Base-by-base conservation (phyloP, 2,888 invertebrate species). In the Nasonovia ribisnigri region DNA sequence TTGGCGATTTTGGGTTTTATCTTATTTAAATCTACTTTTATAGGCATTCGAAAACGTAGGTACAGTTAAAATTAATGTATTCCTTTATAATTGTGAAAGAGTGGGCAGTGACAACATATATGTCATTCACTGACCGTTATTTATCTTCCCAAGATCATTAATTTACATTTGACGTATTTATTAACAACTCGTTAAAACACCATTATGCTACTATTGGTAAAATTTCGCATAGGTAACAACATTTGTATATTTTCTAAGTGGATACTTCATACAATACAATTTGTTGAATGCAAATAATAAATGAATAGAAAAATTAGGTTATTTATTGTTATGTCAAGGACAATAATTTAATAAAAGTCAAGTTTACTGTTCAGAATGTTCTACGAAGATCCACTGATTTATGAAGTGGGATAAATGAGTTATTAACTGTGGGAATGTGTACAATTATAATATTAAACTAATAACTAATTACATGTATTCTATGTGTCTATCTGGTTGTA, bases 291-390 rank as follows among this genome's bases (percentile, higher is more conserved):
- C 0, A 54, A 51, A 88, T 88, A 54, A 87, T 48, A 43, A 6
- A 43, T 1, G 0, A 36, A 51, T 54, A 88, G 3, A 88, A 88
- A 88, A 88, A 88, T 26, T 88, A 36, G 88, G 88, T 54, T 54
- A 88, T 88, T 88, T 51, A 88, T 88, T 36, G 88, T 88, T 88
- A 88, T 88, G 36, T 88, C 36, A 88, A 88, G 51, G 88, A 88
- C 88, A 88, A 88, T 88, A 51, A 36, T 36, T 88, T 88, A 86
- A 46, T 36, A 36, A 77, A 36, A 77, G 36, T 42, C 36, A 36
- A 77, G 77, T 36, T 77, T 36, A 77, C 20, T 42, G 3, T 77
- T 36, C 48, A 86, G 13, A 87, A 46, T 88, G 46, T 54, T 54
- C 36, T 36, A 54, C 13, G 10, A 88, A 88, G 54, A 88, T 88